phyloP scores from a whole-genome alignment of 1,140 invertebrate species.

The Drosophila grimshawi region DNA sequence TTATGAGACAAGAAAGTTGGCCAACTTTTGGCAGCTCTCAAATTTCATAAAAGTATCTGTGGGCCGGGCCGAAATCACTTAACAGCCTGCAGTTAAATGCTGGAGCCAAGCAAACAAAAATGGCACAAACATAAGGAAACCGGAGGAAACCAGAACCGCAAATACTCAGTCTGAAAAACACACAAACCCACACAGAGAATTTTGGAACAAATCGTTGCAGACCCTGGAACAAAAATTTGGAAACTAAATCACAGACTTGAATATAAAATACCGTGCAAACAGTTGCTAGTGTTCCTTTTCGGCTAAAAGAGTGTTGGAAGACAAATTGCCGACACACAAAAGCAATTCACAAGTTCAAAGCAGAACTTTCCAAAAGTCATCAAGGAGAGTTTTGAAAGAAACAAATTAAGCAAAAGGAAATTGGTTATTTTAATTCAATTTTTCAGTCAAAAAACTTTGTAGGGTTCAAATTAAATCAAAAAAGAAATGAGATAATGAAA shows the following conservation, averaged over 20 bases:
- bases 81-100: slow-evolving; percentile 30
- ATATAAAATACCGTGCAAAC: neutral
- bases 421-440: no score
- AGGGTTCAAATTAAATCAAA: no score
- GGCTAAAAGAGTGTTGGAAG: no score
- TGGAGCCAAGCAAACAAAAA: slow-evolving; percentile 32
- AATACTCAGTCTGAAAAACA: slow-evolving; percentile 12
- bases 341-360: no score
- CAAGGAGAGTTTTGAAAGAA: no score
- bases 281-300: neutral
- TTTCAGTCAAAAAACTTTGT: no score
- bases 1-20: neutral
- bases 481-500: no score
- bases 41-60: slow-evolving; percentile 45
- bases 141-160: slow-evolving; percentile 38
- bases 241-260: neutral
- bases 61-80: slow-evolving; percentile 51
- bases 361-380: no score
- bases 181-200: neutral
- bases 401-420: no score
- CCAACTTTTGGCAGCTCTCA: slow-evolving; percentile 43
- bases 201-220: slow-evolving; percentile 34
- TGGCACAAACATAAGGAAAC: slow-evolving; percentile 35
- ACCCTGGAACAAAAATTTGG: neutral
- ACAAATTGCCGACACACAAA: no score